Evolutionary conservation across 2,888 invertebrate species (phyloP).

Genomic region (Tethea ocularis): DNA sequence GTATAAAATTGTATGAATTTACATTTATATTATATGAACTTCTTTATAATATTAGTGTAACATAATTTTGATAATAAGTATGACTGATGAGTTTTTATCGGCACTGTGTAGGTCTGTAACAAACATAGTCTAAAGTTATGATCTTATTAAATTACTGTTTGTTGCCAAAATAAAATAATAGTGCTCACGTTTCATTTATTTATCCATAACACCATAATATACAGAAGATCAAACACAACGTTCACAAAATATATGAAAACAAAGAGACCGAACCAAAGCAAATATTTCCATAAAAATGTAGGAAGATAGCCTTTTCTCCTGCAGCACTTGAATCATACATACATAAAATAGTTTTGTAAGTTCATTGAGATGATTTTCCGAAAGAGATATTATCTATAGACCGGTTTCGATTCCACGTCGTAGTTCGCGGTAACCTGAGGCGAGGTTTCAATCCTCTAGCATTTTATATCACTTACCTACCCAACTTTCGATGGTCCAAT

Average conservation of each 20-base stretch:
- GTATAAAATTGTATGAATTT: too few relatives aligned
- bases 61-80: too few relatives aligned
- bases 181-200: not conserved
- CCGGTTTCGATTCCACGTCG: slow-evolving; percentile 28
- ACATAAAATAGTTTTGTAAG: slow-evolving; percentile 40
- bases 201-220: not conserved
- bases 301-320: not conserved
- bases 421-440: slow-evolving; percentile 28
- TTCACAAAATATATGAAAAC: not conserved
- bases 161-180: too few relatives aligned
- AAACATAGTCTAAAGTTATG: too few relatives aligned
- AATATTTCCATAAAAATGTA: not conserved
- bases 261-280: not conserved
- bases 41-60: too few relatives aligned
- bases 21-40: too few relatives aligned
- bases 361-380: slow-evolving; percentile 48
- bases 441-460: slow-evolving; percentile 30
- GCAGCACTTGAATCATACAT: slow-evolving; percentile 1
- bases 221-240: not conserved
- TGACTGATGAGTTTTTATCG: too few relatives aligned
- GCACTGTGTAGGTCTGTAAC: too few relatives aligned
- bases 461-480: slow-evolving; percentile 43
- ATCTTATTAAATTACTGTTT: too few relatives aligned
- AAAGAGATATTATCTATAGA: slow-evolving; percentile 42
- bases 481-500: slow-evolving; percentile 35